Percentiles rank a stretch among this genome's conserved stretches.
Evolutionary conservation across 1,140 invertebrate species (phyloP).

Genomic region (Drosophila busckii): DNA sequence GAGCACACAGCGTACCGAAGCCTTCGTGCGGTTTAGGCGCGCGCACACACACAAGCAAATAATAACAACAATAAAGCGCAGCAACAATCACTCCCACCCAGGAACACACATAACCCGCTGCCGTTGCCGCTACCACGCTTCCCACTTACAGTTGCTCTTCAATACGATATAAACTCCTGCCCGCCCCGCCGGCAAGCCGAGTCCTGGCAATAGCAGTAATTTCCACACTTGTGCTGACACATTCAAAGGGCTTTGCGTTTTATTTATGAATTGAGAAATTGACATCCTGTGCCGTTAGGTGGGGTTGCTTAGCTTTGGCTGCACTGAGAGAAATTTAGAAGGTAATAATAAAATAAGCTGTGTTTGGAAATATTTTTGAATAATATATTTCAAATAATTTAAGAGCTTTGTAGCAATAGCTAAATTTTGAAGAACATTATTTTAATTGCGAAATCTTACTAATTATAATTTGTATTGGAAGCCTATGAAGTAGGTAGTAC

Average conservation of each 20-base stretch:
- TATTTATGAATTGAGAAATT: constrained; percentile 77
- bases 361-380: too few relatives aligned
- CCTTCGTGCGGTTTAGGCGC: constrained; percentile 57
- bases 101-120: constrained; percentile 35
- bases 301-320: neutral
- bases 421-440: too few relatives aligned
- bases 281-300: constrained; percentile 45
- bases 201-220: constrained; percentile 45
- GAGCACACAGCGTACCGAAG: neutral
- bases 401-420: too few relatives aligned
- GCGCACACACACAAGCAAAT: constrained; percentile 2
- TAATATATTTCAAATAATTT: too few relatives aligned
- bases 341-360: too few relatives aligned
- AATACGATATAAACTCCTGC: neutral
- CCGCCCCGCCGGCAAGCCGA: neutral
- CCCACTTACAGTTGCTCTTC: constrained; percentile 5
- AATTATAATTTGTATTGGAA: too few relatives aligned
- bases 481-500: too few relatives aligned
- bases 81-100: too few relatives aligned
- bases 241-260: constrained; percentile 71
- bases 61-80: constrained; percentile 39
- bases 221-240: constrained; percentile 78
- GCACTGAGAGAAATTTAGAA: too few relatives aligned
- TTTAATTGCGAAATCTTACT: too few relatives aligned
- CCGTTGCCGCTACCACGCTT: constrained; percentile 12